Percentiles rank a stretch among this genome's conserved stretches.
phyloP scores from a whole-genome alignment of 2,888 invertebrate genomes.

The Drosophila planitibia region DNA sequence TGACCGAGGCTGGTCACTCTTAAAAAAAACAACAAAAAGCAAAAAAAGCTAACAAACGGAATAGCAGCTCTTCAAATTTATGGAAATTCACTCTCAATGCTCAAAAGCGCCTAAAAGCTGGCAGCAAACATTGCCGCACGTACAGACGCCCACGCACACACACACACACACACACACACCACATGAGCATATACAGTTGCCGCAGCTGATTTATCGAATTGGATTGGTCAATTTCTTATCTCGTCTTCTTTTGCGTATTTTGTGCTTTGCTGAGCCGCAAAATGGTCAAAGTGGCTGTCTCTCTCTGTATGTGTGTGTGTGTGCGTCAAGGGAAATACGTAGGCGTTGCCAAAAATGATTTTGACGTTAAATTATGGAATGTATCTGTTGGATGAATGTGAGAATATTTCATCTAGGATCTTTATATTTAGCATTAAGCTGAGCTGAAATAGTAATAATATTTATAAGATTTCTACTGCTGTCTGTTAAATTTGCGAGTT shows the following conservation, averaged over 20 bases:
- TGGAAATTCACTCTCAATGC: constrained; percentile 25
- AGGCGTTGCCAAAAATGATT: constrained; percentile 26
- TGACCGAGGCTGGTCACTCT: constrained; percentile 55
- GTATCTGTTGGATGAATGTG: not conserved
- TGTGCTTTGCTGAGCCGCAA: constrained; percentile 8
- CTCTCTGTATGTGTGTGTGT: not conserved
- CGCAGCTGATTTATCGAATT: constrained; percentile 39
- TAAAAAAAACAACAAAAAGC: not conserved
- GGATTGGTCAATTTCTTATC: constrained; percentile 39
- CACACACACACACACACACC: not conserved
- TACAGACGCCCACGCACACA: not conserved
- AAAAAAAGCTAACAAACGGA: constrained; percentile 19
- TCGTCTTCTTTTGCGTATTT: constrained; percentile 8
- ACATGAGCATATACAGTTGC: not conserved
- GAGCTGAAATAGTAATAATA: not conserved
- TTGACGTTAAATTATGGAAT: constrained; percentile 5
- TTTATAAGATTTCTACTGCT: not conserved
- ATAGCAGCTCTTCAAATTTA: constrained; percentile 39
- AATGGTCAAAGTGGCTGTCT: not conserved
- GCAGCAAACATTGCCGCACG: constrained; percentile 48
- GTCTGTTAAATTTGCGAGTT: not conserved
- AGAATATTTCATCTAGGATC: not conserved
- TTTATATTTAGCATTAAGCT: not conserved
- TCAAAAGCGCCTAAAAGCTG: constrained; percentile 56
- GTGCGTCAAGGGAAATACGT: constrained; percentile 14